Evolutionary conservation across 2,113 vertebrate species (phyloP).

Genomic region (Platanista minor): DNA sequence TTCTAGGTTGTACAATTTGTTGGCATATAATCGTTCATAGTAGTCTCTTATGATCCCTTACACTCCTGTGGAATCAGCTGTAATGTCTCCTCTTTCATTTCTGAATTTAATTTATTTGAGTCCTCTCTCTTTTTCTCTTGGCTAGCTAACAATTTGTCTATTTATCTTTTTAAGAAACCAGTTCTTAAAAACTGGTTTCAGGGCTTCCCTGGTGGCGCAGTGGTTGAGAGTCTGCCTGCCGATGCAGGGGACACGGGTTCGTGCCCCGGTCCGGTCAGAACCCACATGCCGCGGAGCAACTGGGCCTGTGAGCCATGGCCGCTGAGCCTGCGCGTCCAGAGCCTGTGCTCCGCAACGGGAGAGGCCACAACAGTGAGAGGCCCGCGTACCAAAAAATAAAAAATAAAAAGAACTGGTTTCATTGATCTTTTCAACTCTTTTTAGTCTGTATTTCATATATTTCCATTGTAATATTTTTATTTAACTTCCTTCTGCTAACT

Average conservation of each 20-base stretch:
- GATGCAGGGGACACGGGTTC: too few species aligned
- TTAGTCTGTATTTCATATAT: background rate
- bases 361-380: too few species aligned
- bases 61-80: background rate
- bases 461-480: background rate
- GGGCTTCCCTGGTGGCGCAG: too few species aligned
- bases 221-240: too few species aligned
- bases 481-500: background rate
- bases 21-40: background rate
- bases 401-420: background rate
- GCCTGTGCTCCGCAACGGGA: too few species aligned
- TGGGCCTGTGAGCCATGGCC: too few species aligned
- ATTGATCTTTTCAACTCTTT: background rate
- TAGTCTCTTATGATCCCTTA: background rate
- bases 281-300: too few species aligned
- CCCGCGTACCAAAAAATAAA: too few species aligned
- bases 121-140: background rate
- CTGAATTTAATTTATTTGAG: background rate
- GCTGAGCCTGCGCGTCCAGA: too few species aligned
- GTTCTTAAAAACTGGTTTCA: background rate
- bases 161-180: background rate
- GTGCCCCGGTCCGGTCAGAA: too few species aligned
- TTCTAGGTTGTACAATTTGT: background rate
- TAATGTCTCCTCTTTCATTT: background rate
- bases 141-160: background rate